A percentile compares a stretch with the other conserved stretches of the same genome.
phyloP scores from a whole-genome alignment of 2,797 vertebrate genomes.

The Catharus ustulatus region DNA sequence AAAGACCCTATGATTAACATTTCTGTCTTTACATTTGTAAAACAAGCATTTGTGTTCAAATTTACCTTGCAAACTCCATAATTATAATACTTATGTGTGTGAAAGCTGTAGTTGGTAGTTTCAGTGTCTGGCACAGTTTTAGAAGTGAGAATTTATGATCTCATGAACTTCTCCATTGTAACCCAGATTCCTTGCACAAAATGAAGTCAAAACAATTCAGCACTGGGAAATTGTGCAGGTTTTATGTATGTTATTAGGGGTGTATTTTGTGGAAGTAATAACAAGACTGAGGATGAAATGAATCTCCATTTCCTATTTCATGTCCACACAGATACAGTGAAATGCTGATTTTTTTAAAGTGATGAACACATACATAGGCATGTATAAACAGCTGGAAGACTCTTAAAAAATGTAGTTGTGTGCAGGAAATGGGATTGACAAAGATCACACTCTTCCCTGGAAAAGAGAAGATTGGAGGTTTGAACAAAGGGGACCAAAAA shows the following conservation, averaged over 20 bases:
- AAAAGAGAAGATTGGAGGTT: not conserved
- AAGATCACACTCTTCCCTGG: not conserved
- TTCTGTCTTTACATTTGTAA: not conserved
- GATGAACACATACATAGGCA: not conserved
- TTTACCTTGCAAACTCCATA: not conserved
- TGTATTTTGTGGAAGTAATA: not conserved
- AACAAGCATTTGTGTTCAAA: not conserved
- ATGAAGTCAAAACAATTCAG: not conserved
- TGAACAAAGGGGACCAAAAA: not conserved
- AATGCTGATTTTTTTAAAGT: not conserved
- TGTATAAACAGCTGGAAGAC: not conserved
- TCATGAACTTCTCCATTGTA: not conserved
- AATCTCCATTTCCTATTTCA: not conserved
- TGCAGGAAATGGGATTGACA: not conserved
- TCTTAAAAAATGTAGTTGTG: not conserved
- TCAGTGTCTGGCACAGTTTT: not conserved
- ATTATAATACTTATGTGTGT: not conserved
- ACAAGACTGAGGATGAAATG: not conserved
- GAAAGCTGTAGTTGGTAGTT: not conserved
- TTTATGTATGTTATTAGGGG: not conserved
- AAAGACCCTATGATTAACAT: not conserved
- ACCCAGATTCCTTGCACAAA: not conserved
- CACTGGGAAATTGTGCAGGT: not conserved
- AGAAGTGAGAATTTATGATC: conserved; percentile 22
- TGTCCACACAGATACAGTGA: not conserved